Evolutionary conservation across 2,113 vertebrate genomes (phyloP).

Genomic region (Carassius carassius): DNA sequence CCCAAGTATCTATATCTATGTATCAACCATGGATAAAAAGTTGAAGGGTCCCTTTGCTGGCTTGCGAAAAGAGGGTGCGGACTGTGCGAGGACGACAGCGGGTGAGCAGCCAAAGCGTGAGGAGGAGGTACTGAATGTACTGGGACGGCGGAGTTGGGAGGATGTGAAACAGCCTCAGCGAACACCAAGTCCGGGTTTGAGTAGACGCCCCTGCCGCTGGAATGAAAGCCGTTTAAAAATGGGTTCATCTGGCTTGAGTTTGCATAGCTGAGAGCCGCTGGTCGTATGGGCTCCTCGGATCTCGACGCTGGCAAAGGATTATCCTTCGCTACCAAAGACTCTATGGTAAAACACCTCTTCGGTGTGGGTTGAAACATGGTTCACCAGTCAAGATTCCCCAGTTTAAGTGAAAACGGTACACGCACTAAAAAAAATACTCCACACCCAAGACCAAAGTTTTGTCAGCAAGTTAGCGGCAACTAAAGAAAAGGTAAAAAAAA

Average conservation of each 20-base stretch:
- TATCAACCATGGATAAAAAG: constrained; percentile 99
- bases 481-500: constrained; percentile 59
- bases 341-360: constrained; percentile 99
- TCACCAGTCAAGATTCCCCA: constrained; percentile 78
- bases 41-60: constrained; percentile 97
- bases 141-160: constrained; percentile 85
- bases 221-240: constrained; percentile 96
- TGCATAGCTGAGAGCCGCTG: constrained; percentile 98
- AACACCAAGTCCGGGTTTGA: constrained; percentile 98
- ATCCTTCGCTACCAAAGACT: constrained; percentile 99
- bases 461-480: constrained; percentile 64
- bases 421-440: constrained; percentile 75
- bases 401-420: constrained; percentile 71
- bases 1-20: constrained; percentile 98
- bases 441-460: constrained; percentile 65
- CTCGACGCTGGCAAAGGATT: constrained; percentile 91
- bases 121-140: constrained; percentile 92
- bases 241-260: constrained; percentile 96
- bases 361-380: constrained; percentile 98
- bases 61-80: constrained; percentile 96
- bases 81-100: constrained; percentile 91
- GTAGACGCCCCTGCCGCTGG: constrained; percentile 92
- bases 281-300: constrained; percentile 94
- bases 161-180: constrained; percentile 94
- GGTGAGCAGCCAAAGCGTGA: constrained; percentile 92